Base-by-base conservation (phyloP, 1,140 invertebrate genomes). In the Tachypleus tridentatus region DNA sequence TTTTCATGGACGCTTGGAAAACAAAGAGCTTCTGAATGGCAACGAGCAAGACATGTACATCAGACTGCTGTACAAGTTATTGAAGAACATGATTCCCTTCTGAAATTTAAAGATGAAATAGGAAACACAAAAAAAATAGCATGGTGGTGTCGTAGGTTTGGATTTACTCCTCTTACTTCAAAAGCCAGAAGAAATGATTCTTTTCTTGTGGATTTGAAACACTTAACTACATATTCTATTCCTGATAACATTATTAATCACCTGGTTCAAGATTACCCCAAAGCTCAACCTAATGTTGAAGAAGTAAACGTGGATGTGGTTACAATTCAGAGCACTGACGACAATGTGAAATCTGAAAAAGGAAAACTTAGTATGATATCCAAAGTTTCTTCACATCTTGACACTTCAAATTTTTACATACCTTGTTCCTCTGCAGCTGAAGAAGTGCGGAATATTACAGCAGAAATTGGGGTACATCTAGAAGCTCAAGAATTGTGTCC, bases 71-170 rank as follows among this genome's bases (percentile, higher is more conserved):
- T 69, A 29, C 69, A 64, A 8, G 73, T 77, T 49, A 69, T 80
- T 48, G 75, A 72, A 60, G 75, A 73, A 62, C 72, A 70, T 4
- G 66, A 65, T 7, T 11, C 51, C 4, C 66, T 72, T 3, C 68
- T 71, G 3, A 70, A 72, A n/a, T 74, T 77, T 11, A 66, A 76
- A 65, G 65, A 72, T 63, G 63, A 29, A 29, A 29, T 78, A 10
- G 82, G 80, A 80, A 77, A 73, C 4, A 71, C 77, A 0, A 81
- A 78, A 68, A 77, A 80, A 67, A 80, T 83, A 59, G 73, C 82
- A 57, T 69, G 73, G 3, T 83, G 80, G 80, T 76, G 79, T 59
- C 74, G 80, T 67, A 67, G 77, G 47, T 77, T 81, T 67, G 78
- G 78, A 3, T 80, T 79, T 59, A 80, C 71, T 61, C 76, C 75